Conservation (phyloP, 2,113 vertebrate genomes). For the Colinus virginianus region DNA sequence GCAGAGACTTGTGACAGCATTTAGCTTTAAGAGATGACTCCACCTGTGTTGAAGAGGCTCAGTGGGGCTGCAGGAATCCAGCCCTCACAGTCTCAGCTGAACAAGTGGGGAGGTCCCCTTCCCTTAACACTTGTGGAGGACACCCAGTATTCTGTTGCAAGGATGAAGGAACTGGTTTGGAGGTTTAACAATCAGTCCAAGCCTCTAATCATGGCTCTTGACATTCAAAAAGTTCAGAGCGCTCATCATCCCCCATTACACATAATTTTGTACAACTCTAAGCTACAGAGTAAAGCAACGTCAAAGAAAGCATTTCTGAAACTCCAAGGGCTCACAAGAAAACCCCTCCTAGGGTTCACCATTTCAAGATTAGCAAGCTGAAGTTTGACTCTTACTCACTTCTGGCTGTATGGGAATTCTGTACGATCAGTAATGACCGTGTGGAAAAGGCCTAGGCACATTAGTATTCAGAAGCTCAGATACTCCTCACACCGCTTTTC, state of each 20-base stretch:
- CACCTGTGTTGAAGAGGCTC: background rate
- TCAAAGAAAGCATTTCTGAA: background rate
- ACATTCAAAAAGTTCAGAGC: rapidly evolving
- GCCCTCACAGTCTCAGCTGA: background rate
- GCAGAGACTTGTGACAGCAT: background rate
- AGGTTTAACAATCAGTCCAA: background rate
- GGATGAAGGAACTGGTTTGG: background rate
- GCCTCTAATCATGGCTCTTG: background rate
- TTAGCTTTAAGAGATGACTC: background rate
- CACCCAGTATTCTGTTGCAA: background rate
- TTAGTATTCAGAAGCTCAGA: background rate
- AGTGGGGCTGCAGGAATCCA: background rate
- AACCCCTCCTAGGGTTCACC: background rate
- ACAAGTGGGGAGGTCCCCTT: background rate
- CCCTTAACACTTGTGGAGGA: background rate
- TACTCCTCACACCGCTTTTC: background rate
- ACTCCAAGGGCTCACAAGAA: background rate
- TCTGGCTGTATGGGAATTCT: background rate
- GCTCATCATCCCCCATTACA: background rate
- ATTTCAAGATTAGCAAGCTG: background rate
- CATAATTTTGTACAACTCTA: background rate
- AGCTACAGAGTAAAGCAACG: background rate
- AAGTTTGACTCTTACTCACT: background rate
- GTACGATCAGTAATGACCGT: too few relatives aligned
- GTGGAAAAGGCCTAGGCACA: background rate